Evolutionary conservation across 2,113 vertebrate genomes (phyloP).

Genomic region (Mesitornis unicolor): DNA sequence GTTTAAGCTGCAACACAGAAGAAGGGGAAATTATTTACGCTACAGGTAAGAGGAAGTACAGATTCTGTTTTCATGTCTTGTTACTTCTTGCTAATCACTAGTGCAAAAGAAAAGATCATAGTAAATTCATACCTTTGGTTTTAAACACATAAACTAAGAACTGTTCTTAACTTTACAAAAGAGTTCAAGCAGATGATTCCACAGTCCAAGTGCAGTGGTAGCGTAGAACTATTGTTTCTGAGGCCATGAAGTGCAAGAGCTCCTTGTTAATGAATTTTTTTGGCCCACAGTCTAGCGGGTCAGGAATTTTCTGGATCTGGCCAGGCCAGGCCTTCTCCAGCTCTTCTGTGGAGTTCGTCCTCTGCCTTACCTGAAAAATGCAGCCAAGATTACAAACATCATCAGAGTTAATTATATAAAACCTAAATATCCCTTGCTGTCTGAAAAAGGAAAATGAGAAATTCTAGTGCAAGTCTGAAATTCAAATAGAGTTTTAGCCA

Average conservation of each 20-base stretch:
- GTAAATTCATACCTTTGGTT: not conserved
- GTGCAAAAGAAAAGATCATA: not conserved
- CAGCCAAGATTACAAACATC: not conserved
- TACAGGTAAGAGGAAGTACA: not conserved
- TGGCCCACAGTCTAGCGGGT: not conserved
- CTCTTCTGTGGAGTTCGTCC: not conserved
- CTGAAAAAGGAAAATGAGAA: not conserved
- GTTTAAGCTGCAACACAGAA: not conserved
- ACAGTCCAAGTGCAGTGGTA: fast-evolving
- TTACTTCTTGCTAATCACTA: not conserved
- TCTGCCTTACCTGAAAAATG: not conserved
- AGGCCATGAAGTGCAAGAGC: not conserved
- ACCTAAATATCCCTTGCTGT: not conserved
- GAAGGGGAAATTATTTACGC: not conserved
- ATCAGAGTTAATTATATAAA: not conserved
- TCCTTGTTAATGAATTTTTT: not conserved
- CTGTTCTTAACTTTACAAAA: not conserved
- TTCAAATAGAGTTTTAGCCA: not conserved
- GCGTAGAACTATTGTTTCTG: not conserved
- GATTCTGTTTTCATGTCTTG: not conserved
- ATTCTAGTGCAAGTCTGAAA: not conserved
- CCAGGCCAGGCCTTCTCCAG: not conserved
- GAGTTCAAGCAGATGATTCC: not conserved
- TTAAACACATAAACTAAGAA: not conserved
- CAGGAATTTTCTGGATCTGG: not conserved